These are phyloP conservation scores for Vireo griseus DNA, from an alignment of 2,797 vertebrate genomes.

Conservation along the genomic window DNA sequence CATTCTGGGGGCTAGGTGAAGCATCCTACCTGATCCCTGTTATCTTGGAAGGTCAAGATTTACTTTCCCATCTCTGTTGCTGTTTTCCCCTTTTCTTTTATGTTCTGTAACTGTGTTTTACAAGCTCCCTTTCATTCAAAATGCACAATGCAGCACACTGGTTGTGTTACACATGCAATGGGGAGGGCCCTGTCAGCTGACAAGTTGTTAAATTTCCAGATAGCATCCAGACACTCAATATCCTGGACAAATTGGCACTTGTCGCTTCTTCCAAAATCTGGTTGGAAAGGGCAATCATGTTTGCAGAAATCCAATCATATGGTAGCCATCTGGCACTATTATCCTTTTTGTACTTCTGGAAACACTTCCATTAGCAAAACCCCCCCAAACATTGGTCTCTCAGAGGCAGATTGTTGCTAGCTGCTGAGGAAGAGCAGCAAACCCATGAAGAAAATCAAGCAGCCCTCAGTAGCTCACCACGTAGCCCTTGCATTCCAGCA, in stretches of 20 bases:
- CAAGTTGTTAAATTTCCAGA: background rate
- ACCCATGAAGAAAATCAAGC: background rate
- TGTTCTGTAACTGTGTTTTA: background rate
- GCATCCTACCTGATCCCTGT: background rate
- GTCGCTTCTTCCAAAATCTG: background rate
- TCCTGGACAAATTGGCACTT: background rate
- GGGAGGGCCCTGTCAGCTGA: background rate
- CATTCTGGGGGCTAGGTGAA: background rate
- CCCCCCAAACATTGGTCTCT: background rate
- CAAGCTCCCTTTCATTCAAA: background rate
- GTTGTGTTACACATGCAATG: background rate
- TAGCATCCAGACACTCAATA: background rate
- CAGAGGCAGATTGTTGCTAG: background rate
- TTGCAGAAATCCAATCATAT: background rate
- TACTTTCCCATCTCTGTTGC: background rate
- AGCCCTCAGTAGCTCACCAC: background rate
- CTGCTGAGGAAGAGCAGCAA: background rate
- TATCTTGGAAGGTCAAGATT: background rate
- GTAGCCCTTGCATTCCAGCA: background rate
- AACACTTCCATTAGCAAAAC: background rate
- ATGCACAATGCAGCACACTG: background rate
- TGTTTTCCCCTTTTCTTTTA: background rate
- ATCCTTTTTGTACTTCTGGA: background rate
- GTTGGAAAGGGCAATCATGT: background rate
- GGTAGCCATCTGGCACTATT: background rate